These are phyloP conservation scores for Ricordea florida DNA, from an alignment of 92 coral and sea anemone species.

Conservation along the genomic window DNA sequence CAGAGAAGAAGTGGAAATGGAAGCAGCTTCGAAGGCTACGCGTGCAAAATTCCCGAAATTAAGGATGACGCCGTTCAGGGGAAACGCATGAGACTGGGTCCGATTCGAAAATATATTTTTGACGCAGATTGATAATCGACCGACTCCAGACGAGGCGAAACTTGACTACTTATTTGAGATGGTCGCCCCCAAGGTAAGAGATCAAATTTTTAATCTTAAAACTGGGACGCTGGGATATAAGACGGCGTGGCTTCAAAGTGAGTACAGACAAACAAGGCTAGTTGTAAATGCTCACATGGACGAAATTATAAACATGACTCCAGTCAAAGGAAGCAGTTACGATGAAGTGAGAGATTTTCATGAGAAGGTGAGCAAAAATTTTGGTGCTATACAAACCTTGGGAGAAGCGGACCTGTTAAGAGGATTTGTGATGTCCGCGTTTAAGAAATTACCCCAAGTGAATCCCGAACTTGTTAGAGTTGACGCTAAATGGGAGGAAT, in stretches of 20 bases:
- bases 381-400: conserved; percentile 42
- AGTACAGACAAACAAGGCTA: conserved; percentile 17
- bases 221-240: conserved; percentile 14
- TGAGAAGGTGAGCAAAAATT: conserved; percentile 34
- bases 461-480: conserved; percentile 55
- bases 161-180: conserved; percentile 19
- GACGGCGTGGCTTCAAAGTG: conserved; percentile 23
- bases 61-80: conserved; percentile 11
- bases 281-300: conserved; percentile 29
- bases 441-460: conserved; percentile 57
- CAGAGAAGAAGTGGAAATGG: conserved; percentile 23
- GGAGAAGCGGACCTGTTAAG: conserved; percentile 48
- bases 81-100: conserved; percentile 19
- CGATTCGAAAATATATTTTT: conserved; percentile 34
- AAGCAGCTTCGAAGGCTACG: not conserved
- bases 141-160: conserved; percentile 11
- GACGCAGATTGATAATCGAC: conserved; percentile 6
- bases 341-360: conserved; percentile 51
- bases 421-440: conserved; percentile 41
- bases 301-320: conserved; percentile 40
- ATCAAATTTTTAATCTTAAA: conserved; percentile 14
- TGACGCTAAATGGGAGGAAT: conserved; percentile 61
- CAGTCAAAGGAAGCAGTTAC: conserved; percentile 33
- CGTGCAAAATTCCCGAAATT: conserved; percentile 2
- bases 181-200: conserved; percentile 2